phyloP scores from a whole-genome alignment of 2,797 vertebrate species.

The Microcaecilia unicolor region DNA sequence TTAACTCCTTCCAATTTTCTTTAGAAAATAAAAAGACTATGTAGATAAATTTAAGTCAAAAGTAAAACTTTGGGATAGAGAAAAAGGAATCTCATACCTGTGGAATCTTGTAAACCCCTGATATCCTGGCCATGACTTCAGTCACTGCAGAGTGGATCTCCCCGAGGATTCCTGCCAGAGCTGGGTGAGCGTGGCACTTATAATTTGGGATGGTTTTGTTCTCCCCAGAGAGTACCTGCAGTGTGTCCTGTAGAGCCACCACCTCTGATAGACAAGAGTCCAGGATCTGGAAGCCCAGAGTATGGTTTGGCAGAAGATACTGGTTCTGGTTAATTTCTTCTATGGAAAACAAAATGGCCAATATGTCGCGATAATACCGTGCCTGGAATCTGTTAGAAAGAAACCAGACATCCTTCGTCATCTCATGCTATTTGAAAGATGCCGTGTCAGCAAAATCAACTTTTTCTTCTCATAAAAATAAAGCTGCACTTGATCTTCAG shows the following conservation, averaged over 20 bases:
- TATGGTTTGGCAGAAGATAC: neutral
- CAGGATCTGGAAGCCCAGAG: neutral
- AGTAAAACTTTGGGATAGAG: no score
- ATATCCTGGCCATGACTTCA: constrained; percentile 1
- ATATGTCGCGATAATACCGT: neutral
- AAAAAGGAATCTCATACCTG: no score
- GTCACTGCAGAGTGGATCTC: constrained; percentile 5
- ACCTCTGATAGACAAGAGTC: neutral
- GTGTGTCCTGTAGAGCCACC: neutral
- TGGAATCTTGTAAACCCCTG: neutral
- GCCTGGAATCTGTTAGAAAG: neutral
- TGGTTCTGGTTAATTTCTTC: neutral
- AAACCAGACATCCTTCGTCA: no score
- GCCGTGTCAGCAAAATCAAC: no score
- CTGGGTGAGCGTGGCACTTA: neutral
- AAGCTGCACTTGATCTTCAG: no score
- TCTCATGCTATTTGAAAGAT: no score
- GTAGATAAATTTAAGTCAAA: no score
- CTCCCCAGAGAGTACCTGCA: neutral
- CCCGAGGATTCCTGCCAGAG: constrained; percentile 1
- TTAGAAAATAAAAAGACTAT: no score
- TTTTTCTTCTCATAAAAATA: no score
- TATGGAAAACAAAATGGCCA: neutral
- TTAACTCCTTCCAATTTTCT: no score
- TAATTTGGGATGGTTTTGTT: neutral